Evolutionary conservation across 2,888 invertebrate species (phyloP), one percentile per base, ranked within the genome.

Genomic region (Anthrax anthrax): DNA sequence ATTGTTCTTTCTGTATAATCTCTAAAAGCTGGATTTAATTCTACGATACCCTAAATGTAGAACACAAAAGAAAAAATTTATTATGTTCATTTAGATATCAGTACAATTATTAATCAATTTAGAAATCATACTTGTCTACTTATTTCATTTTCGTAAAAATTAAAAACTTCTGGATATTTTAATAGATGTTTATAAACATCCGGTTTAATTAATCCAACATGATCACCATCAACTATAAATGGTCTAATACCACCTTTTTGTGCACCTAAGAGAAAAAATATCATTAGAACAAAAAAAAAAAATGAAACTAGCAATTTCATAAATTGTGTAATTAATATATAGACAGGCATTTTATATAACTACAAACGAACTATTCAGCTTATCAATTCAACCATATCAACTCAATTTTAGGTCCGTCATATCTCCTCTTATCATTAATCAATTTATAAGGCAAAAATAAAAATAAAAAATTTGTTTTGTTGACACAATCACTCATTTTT

Each of bases 171-270:
- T 39, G 91, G 88, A 67, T 83, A 87, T 65, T 80, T 78, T 53
- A 80, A 71, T 51, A 92, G 73, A 62, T 87, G 80, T 65, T 81
- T 80, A 70, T 85, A 76, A 47, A 92, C 84, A 72, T 91, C 84
- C 44, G 84, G 81, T 56, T 85, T 77, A 56, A 94, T 80, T 52
- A 92, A 72, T 50, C 94, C 94, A 47, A 94, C 87, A 74, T 90
- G 89, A 61, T 84, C 82, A 47, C 86, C 89, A 62, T 84, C 86
- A 43, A 92, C 85, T 55, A 88, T 75, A 66, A 94, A 91, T 43
- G 91, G 90, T 62, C 81, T 78, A 70, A 85, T 89, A 67, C 82
- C 80, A 48, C 80, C 80, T 64, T 78, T 78, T 60, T 79, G 78
- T 59, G 85, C 75, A 56, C 85, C 88, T 47, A 65, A 65, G 49